Percentiles rank a stretch among this genome's conserved stretches.
Conservation (phyloP, 2,797 vertebrate species). For the Smutsia gigantea region DNA sequence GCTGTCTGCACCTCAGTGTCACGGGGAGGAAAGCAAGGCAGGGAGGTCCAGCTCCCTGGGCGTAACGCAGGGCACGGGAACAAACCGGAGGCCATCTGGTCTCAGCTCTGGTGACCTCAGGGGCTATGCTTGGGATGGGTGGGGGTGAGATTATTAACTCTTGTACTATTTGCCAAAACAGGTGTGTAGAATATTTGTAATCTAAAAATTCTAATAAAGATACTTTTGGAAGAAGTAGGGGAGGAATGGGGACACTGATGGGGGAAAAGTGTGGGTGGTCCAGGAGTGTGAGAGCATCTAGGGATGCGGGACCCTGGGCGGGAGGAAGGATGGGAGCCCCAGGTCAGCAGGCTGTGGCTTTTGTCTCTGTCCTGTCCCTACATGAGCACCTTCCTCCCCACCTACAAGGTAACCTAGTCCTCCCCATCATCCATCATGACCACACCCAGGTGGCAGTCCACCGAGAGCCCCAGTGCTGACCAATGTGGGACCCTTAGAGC, state of each 20-base stretch:
- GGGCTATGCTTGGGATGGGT: fast-evolving
- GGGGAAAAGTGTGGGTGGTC: fast-evolving
- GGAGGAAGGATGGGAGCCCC: fast-evolving
- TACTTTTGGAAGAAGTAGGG: background rate
- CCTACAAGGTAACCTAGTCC: background rate
- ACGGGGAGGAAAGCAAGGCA: fast-evolving
- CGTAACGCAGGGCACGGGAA: fast-evolving
- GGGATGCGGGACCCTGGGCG: background rate
- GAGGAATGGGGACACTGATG: too few species aligned
- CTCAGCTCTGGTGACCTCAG: background rate
- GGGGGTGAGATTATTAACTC: background rate
- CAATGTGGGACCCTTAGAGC: too few species aligned
- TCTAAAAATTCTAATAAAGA: background rate
- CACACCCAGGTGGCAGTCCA: background rate
- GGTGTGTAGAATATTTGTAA: background rate
- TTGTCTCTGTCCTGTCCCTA: background rate
- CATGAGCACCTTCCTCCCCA: background rate
- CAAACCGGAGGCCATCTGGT: background rate
- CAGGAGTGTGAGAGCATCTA: fast-evolving
- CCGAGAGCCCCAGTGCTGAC: background rate
- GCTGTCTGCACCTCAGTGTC: fast-evolving
- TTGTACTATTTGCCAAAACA: background rate
- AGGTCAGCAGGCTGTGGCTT: fast-evolving
- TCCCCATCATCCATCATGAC: fast-evolving
- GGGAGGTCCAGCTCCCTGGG: background rate